Conservation (phyloP, 2,113 vertebrate genomes). For the Propithecus coquereli region DNA sequence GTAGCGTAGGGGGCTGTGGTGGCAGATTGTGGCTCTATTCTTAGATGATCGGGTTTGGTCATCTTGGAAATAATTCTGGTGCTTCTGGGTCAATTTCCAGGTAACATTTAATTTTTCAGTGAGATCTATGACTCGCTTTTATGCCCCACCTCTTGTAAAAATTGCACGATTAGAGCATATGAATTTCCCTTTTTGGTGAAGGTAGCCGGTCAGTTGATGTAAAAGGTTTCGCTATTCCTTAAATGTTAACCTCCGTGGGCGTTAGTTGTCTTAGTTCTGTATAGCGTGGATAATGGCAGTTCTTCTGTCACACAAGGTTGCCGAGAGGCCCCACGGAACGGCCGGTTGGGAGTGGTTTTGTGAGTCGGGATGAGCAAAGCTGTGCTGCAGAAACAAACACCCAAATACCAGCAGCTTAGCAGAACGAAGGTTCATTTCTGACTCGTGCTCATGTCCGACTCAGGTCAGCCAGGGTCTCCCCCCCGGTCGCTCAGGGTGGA, state of each 20-base stretch:
- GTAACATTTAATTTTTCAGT: neutral
- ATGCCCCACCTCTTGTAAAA: neutral
- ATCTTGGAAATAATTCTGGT: neutral
- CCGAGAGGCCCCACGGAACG: neutral
- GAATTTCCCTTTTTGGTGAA: neutral
- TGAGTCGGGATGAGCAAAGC: neutral
- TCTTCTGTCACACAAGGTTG: neutral
- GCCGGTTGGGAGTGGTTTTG: neutral
- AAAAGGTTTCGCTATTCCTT: neutral
- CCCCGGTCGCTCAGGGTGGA: accelerated
- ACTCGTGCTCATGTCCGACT: neutral
- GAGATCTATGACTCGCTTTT: neutral
- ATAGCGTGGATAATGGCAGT: too few species aligned
- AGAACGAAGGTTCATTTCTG: neutral
- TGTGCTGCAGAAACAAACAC: neutral
- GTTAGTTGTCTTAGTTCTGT: neutral
- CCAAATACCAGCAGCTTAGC: neutral
- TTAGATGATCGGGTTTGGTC: neutral
- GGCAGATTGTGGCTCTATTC: neutral
- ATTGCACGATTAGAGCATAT: neutral
- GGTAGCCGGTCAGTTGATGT: neutral
- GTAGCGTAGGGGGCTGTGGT: neutral
- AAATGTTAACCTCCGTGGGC: neutral
- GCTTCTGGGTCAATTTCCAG: neutral
- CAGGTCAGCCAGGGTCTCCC: too few species aligned